Conservation (phyloP, 2,888 invertebrate species). For the Cheiracanthium punctorium region DNA sequence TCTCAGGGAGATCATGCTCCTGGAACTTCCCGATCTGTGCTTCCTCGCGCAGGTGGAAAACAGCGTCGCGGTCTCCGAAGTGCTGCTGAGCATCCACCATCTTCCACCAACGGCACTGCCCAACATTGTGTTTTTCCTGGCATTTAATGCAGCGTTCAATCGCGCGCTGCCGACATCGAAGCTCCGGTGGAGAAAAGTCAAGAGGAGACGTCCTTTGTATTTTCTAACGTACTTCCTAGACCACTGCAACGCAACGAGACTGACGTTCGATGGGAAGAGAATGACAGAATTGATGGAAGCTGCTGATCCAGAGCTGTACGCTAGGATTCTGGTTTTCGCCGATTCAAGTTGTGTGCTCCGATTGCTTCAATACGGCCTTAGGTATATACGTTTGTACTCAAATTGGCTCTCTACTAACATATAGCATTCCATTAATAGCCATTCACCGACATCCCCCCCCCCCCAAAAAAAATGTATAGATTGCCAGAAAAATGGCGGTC, state of each 20-base stretch:
- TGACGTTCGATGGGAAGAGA: neutral
- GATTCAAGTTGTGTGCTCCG: neutral
- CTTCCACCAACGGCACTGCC: neutral
- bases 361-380: slow-evolving; percentile 13
- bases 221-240: slow-evolving; percentile 8
- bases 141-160: neutral
- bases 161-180: neutral
- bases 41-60: slow-evolving; percentile 9
- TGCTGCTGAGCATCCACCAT: neutral
- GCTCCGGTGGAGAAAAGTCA: neutral
- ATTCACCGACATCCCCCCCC: no score
- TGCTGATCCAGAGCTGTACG: neutral
- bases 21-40: slow-evolving; percentile 9
- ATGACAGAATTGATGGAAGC: neutral
- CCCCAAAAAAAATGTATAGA: no score
- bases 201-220: neutral
- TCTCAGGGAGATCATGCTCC: neutral
- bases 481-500: no score
- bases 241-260: neutral
- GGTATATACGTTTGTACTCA: no score
- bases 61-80: neutral
- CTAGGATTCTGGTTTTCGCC: neutral
- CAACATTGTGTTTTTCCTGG: neutral
- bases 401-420: no score
- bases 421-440: no score